Percentiles rank a stretch among this genome's conserved stretches.
Conservation (phyloP, 2,888 invertebrate genomes). For the Pecten maximus region DNA sequence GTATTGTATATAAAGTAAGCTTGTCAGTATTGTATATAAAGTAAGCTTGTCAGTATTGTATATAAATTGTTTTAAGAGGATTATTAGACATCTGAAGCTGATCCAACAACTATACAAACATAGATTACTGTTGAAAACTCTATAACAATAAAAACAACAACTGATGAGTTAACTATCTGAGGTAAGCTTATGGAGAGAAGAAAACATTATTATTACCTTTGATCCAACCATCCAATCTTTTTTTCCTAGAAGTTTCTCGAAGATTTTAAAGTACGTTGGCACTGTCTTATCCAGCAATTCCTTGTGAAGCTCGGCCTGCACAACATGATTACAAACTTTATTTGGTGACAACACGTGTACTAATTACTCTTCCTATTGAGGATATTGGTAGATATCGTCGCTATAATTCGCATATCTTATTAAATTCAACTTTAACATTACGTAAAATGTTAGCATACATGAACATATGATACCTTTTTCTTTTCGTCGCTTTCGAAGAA, state of each 20-base stretch:
- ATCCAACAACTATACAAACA: no score
- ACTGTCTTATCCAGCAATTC: not conserved
- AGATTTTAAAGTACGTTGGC: not conserved
- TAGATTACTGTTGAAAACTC: no score
- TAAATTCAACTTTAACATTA: no score
- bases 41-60: no score
- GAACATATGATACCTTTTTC: not conserved
- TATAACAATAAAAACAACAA: no score
- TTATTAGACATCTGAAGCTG: no score
- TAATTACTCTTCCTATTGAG: not conserved
- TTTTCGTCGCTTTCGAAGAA: not conserved
- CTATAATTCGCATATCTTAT: not conserved
- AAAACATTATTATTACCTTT: not conserved
- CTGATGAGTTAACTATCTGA: no score
- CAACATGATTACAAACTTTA: not conserved
- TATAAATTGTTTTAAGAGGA: no score
- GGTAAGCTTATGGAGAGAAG: no score
- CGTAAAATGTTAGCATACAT: not conserved
- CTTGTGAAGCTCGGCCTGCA: not conserved
- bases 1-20: no score
- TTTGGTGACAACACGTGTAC: not conserved
- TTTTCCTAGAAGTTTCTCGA: not conserved
- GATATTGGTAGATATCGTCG: not conserved
- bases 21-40: no score
- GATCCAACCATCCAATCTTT: constrained; percentile 1